Evolutionary conservation across 1,140 invertebrate genomes (phyloP).

Genomic region (Meteorus sp.): DNA sequence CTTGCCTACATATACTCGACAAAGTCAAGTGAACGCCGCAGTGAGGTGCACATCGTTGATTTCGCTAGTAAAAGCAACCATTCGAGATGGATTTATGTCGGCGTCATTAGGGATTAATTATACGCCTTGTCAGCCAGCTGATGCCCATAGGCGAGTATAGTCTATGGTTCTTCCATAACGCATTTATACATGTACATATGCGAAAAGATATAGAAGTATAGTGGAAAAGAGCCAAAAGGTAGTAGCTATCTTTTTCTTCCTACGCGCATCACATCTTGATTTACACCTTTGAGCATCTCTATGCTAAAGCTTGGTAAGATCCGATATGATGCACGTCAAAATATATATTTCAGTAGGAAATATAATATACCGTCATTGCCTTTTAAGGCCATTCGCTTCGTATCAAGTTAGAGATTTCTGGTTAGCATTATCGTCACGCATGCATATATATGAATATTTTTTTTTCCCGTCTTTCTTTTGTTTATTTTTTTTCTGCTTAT

Average conservation of each 20-base stretch:
- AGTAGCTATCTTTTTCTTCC: conserved; percentile 15
- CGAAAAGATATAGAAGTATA: no score
- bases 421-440: conserved; percentile 1
- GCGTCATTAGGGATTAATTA: conserved; percentile 54
- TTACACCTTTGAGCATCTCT: conserved; percentile 4
- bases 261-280: conserved; percentile 21
- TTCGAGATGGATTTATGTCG: conserved; percentile 50
- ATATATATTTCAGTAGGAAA: not conserved
- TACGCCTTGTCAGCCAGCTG: conserved; percentile 53
- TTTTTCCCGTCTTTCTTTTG: not conserved
- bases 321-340: conserved; percentile 10
- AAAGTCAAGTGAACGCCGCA: conserved; percentile 25
- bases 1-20: no score
- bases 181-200: not conserved
- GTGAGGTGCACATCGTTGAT: conserved; percentile 34
- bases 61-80: conserved; percentile 45
- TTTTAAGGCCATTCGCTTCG: not conserved
- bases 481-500: no score
- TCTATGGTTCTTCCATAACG: not conserved
- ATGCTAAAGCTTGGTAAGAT: not conserved
- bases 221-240: not conserved
- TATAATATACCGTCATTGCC: not conserved
- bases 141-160: conserved; percentile 37
- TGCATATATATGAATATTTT: not conserved
- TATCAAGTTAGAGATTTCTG: not conserved